Base-by-base conservation (phyloP, 2,888 invertebrate genomes). In the Rotaria macrura region DNA sequence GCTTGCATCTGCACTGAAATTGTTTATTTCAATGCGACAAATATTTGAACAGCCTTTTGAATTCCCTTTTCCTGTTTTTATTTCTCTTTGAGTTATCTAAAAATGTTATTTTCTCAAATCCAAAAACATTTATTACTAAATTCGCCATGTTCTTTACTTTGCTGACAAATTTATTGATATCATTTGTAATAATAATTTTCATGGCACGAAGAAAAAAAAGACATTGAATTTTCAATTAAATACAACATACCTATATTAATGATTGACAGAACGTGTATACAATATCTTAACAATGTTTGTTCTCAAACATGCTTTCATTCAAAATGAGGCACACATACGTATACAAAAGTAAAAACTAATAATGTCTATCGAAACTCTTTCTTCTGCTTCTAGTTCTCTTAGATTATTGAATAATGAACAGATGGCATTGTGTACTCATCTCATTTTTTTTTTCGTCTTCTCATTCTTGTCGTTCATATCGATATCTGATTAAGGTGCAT, bases 231-330 rank as follows among this genome's bases (percentile, higher is more conserved):
- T 65, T 65, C 65, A 65, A 65, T 65, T 65, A 65, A 34, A 65
- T 65, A 20, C 14, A 65, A 65, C 34, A 34, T 65, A 34, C 7
- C 20, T 17, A 34, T 65, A 29, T 34, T 65, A 65, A 65, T 65
- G 65, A 65, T 65, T 65, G 65, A 34, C 65, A 65, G 65, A 65
- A 65, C 65, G 14, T 65, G 65, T 20, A 34, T 65, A 65, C 34
- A 65, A 65, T 65, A 65, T 65, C 65, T 65, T 65, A 65, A 65
- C 6, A 65, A 65, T 65, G 65, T 65, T 65, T 65, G 65, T 65
- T 65, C 65, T 65, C 65, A 65, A 65, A 65, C 34, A 65, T 65
- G 38, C 29, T 65, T 65, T 65, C 20, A 65, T 65, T 65, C 34
- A 65, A 65, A 65, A 65, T 65, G 65, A 65, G 65, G 17, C 65